phyloP scores from a whole-genome alignment of 1,140 invertebrate species.

The Monochamus saltuarius region DNA sequence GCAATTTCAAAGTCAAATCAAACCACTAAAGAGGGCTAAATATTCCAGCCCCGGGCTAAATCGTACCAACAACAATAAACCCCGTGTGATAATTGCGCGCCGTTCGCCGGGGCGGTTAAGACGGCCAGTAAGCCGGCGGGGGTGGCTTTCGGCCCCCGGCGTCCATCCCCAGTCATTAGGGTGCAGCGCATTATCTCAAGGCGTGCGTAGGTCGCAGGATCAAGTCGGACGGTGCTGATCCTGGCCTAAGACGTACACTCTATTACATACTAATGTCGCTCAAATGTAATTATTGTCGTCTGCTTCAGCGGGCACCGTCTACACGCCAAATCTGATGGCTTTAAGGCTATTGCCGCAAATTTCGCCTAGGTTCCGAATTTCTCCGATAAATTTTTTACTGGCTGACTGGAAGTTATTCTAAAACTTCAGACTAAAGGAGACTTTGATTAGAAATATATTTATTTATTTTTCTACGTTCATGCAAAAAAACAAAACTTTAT shows the following conservation, averaged over 20 bases:
- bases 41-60: conserved; percentile 42
- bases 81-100: conserved; percentile 46
- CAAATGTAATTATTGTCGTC: conserved; percentile 31
- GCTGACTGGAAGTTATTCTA: too few species aligned
- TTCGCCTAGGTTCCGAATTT: too few species aligned
- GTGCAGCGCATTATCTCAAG: conserved; percentile 48
- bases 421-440: too few species aligned
- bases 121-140: conserved; percentile 37
- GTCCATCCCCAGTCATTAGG: conserved; percentile 48
- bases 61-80: conserved; percentile 45
- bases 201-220: conserved; percentile 46
- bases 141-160: conserved; percentile 7
- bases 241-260: conserved; percentile 41
- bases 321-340: too few species aligned
- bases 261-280: conserved; percentile 49
- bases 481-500: too few species aligned
- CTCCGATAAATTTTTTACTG: too few species aligned
- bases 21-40: conserved; percentile 46
- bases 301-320: too few species aligned
- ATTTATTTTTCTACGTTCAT: too few species aligned
- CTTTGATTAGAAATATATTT: too few species aligned
- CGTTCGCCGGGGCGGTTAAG: conserved; percentile 28
- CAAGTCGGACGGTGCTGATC: conserved; percentile 44
- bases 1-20: conserved; percentile 51
- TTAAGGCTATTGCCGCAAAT: too few species aligned